Percentiles rank a stretch among this genome's conserved stretches.
These are phyloP conservation scores for Etheostoma nigrum DNA, from an alignment of 2,797 vertebrate genomes.

Conservation along the genomic window DNA sequence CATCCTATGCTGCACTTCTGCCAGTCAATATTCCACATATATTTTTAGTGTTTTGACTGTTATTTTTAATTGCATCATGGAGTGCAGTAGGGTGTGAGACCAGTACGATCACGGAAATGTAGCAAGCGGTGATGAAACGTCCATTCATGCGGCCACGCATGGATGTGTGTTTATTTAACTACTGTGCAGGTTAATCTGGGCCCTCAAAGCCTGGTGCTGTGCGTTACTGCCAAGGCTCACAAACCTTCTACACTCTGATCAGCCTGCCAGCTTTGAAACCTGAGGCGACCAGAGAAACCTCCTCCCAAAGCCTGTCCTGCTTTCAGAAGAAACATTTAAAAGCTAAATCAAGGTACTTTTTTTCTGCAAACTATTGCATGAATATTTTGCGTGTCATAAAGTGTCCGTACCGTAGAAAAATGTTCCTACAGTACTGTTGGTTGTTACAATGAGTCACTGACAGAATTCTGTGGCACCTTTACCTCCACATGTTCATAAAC, in stretches of 20 bases:
- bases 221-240: constrained; percentile 76
- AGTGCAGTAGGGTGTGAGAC: constrained; percentile 54
- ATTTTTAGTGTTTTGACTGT: constrained; percentile 52
- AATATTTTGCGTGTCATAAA: constrained; percentile 58
- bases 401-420: constrained; percentile 30
- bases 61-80: constrained; percentile 76
- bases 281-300: constrained; percentile 53
- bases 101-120: constrained; percentile 67
- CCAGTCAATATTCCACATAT: constrained; percentile 46
- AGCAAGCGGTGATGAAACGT: constrained; percentile 69
- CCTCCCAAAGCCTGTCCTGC: constrained; percentile 46
- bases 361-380: constrained; percentile 44
- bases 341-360: constrained; percentile 55
- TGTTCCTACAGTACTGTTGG: constrained; percentile 24
- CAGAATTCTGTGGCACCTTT: constrained; percentile 59
- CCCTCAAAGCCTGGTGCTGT: constrained; percentile 73
- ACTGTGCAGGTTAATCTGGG: constrained; percentile 78
- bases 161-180: constrained; percentile 79
- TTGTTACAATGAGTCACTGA: constrained; percentile 40
- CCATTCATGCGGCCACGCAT: constrained; percentile 76
- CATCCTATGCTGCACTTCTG: too few species aligned
- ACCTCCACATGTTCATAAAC: constrained; percentile 59
- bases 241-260: constrained; percentile 72
- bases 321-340: constrained; percentile 28
- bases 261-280: constrained; percentile 78